These are phyloP conservation scores for Amphibalanus amphitrite DNA, from an alignment of 1,140 invertebrate genomes.

Conservation along the genomic window DNA sequence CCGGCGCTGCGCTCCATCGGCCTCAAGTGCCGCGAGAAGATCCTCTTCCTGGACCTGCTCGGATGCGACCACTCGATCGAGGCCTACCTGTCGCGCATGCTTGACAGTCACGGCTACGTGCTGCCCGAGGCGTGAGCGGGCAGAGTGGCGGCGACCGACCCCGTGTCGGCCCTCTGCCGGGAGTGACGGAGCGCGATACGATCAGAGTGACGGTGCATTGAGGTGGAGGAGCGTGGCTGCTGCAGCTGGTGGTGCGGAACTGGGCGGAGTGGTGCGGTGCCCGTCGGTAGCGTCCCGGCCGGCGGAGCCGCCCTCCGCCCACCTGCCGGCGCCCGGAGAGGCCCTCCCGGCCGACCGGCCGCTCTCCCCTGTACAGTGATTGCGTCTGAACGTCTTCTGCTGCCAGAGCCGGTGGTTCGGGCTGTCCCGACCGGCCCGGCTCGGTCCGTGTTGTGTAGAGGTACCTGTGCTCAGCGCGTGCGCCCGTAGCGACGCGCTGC, in stretches of 20 bases:
- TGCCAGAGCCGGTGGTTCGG: background rate
- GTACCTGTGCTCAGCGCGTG: background rate
- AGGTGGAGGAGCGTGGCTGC: too few species aligned
- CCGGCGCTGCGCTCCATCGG: constrained; percentile 89
- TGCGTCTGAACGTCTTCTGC: background rate
- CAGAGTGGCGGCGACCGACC: too few species aligned
- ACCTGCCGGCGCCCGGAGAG: too few species aligned
- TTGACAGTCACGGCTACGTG: background rate
- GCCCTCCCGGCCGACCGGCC: too few species aligned
- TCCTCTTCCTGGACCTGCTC: constrained; percentile 86
- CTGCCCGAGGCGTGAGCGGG: background rate
- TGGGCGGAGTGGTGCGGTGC: too few species aligned
- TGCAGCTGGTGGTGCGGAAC: too few species aligned
- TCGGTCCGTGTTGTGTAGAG: background rate
- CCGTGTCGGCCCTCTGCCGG: constrained; percentile 4
- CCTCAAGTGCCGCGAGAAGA: constrained; percentile 84
- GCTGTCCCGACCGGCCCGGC: background rate
- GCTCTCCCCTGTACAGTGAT: background rate
- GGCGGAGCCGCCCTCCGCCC: too few species aligned
- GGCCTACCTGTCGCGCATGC: background rate
- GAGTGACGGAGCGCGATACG: too few species aligned
- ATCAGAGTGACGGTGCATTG: too few species aligned
- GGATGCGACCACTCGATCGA: constrained; percentile 21
- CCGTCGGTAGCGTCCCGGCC: too few species aligned
- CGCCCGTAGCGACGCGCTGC: background rate